A percentile compares a stretch with the other conserved stretches of the same genome.
Conservation (phyloP, 2,888 invertebrate genomes). For the Trichopoda pennipes region DNA sequence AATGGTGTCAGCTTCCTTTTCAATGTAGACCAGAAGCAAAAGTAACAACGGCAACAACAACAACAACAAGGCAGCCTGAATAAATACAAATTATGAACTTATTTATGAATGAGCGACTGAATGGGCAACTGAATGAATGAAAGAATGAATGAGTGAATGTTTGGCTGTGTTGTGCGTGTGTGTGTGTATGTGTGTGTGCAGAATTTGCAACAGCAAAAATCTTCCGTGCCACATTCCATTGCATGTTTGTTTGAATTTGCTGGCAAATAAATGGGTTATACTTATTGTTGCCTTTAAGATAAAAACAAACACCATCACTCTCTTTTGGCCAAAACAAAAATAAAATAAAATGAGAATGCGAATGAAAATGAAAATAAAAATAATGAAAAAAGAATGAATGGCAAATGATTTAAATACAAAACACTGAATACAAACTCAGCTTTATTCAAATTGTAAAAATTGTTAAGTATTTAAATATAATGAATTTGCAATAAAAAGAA, state of each 20-base stretch:
- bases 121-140: not conserved
- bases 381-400: not conserved
- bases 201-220: conserved; percentile 9
- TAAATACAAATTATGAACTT: conserved; percentile 45
- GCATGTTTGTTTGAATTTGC: conserved; percentile 8
- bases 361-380: conserved; percentile 8
- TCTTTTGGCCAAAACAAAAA: conserved; percentile 37
- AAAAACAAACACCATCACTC: conserved; percentile 55
- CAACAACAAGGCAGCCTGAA: not conserved
- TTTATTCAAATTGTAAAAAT: not conserved
- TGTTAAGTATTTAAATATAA: no score
- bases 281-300: conserved; percentile 61
- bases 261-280: conserved; percentile 48
- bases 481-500: no score
- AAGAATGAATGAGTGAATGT: not conserved
- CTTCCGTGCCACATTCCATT: conserved; percentile 31
- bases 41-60: not conserved
- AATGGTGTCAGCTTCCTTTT: conserved; percentile 55
- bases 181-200: not conserved
- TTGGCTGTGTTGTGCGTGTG: no score
- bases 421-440: conserved; percentile 15
- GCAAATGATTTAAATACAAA: conserved; percentile 15
- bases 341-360: conserved; percentile 18
- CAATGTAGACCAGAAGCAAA: conserved; percentile 20
- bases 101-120: conserved; percentile 36